These are phyloP conservation scores for Nephila pilipes DNA, from an alignment of 1,140 invertebrate species.

Conservation along the genomic window DNA sequence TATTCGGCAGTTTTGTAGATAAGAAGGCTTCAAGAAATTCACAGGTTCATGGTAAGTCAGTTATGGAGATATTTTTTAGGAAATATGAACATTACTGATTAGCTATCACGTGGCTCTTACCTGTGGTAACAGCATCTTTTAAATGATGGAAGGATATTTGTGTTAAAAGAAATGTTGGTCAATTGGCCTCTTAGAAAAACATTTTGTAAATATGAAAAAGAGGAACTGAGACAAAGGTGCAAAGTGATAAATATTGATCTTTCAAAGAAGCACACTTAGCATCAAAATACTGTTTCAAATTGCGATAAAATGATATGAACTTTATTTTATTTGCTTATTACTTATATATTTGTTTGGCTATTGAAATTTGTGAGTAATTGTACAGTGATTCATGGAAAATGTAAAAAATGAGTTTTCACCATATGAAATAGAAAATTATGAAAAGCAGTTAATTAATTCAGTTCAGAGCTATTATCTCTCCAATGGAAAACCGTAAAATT, in stretches of 20 bases:
- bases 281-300: not conserved
- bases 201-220: too few relatives aligned
- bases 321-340: not conserved
- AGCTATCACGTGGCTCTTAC: constrained; percentile 35
- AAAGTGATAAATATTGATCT: not conserved
- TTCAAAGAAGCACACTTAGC: not conserved
- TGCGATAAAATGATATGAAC: constrained; percentile 39
- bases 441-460: constrained; percentile 5
- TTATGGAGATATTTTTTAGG: constrained; percentile 36
- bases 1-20: not conserved
- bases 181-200: too few relatives aligned
- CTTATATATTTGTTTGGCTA: too few relatives aligned
- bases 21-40: constrained; percentile 42
- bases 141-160: too few relatives aligned
- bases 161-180: too few relatives aligned
- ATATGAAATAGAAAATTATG: not conserved
- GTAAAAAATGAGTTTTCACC: not conserved
- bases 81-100: constrained; percentile 46
- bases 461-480: constrained; percentile 19
- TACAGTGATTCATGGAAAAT: too few relatives aligned
- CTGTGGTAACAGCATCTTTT: too few relatives aligned
- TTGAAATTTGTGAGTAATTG: too few relatives aligned
- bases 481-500: not conserved
- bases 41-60: not conserved
- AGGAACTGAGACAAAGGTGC: too few relatives aligned